These are phyloP conservation scores for Ellobium chinense DNA, from an alignment of 2,888 invertebrate species.

Conservation along the genomic window DNA sequence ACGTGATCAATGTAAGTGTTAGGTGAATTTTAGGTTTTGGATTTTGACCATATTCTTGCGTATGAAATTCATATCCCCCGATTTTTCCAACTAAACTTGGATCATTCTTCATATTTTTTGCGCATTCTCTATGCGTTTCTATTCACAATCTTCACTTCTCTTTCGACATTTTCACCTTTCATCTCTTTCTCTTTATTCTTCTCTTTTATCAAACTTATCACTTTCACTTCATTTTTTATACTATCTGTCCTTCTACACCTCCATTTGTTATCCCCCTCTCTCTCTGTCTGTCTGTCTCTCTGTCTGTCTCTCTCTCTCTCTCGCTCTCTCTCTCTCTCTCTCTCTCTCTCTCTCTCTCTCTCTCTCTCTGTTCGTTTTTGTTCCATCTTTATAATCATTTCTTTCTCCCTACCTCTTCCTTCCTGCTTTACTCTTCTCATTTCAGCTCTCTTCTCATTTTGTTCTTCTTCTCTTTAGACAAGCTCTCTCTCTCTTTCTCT, in stretches of 20 bases:
- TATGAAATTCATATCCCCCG: too few relatives aligned
- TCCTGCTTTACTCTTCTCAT: neutral
- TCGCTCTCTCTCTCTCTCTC: neutral
- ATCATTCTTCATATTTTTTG: too few relatives aligned
- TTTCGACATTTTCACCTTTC: neutral
- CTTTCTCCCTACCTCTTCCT: slow-evolving; percentile 4
- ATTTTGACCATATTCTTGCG: too few relatives aligned
- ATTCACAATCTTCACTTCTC: neutral
- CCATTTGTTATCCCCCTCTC: neutral
- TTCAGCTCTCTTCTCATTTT: neutral
- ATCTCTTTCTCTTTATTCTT: neutral
- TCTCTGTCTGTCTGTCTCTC: neutral
- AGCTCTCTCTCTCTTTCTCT: slow-evolving; percentile 4
- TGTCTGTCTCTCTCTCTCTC: neutral
- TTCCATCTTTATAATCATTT: neutral
- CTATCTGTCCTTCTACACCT: neutral
- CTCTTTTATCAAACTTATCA: neutral
- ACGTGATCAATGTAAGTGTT: too few relatives aligned
- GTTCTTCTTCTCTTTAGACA: neutral
- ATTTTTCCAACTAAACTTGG: too few relatives aligned
- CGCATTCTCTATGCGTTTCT: too few relatives aligned
- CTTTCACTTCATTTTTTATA: neutral
- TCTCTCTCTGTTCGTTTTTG: neutral
- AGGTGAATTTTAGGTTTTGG: too few relatives aligned
- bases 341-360: neutral